Conservation (phyloP, 2,797 vertebrate genomes). For the Labeo calbasu region DNA sequence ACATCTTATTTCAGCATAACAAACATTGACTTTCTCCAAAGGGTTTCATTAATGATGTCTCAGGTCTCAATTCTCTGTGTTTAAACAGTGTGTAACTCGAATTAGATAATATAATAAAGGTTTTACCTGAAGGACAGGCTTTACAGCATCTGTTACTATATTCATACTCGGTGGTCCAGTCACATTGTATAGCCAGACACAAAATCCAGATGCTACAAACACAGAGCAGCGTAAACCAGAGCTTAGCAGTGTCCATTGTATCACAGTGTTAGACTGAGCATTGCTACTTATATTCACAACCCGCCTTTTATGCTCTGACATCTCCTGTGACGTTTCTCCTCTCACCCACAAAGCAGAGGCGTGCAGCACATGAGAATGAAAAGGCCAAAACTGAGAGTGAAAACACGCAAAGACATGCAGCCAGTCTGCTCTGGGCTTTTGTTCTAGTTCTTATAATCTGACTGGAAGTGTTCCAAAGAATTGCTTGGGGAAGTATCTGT, state of each 20-base stretch:
- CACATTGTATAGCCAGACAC: conserved; percentile 39
- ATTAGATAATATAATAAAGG: neutral
- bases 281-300: neutral
- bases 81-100: neutral
- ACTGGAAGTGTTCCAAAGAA: neutral
- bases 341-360: conserved; percentile 29
- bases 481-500: neutral
- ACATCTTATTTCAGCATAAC: neutral
- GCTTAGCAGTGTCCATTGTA: conserved; percentile 41
- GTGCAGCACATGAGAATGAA: neutral
- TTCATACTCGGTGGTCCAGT: conserved; percentile 47
- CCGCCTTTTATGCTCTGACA: neutral
- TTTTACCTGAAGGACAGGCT: conserved; percentile 72
- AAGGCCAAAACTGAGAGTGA: neutral
- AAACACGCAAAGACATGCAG: neutral
- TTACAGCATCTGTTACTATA: conserved; percentile 62
- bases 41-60: neutral
- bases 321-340: neutral
- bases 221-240: conserved; percentile 21
- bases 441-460: neutral
- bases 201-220: conserved; percentile 8
- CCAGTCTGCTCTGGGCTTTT: neutral
- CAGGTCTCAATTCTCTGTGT: neutral
- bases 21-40: neutral
- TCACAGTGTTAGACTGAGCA: neutral